Conservation (phyloP, 2,888 invertebrate species). For the Ormyrus rosae region DNA sequence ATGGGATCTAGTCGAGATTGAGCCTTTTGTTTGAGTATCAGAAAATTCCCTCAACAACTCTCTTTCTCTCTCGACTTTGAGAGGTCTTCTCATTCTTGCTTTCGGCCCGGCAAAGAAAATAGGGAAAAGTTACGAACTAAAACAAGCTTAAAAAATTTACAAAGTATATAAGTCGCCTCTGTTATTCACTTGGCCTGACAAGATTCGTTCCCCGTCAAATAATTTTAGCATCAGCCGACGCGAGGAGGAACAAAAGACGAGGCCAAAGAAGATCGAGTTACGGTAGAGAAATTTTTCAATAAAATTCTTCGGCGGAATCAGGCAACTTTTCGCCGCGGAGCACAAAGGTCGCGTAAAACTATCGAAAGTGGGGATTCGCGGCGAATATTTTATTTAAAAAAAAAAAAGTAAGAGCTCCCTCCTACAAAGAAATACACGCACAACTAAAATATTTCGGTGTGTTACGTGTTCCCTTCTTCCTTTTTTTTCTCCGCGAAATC, state of each 20-base stretch:
- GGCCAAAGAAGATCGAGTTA: too few relatives aligned
- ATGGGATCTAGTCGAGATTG: neutral
- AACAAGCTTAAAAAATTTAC: slow-evolving; percentile 33
- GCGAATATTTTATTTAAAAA: too few relatives aligned
- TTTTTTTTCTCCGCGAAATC: neutral
- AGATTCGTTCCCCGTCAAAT: neutral
- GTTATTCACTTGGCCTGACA: slow-evolving; percentile 1
- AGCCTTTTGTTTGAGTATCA: slow-evolving; percentile 20
- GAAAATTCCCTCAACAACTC: slow-evolving; percentile 24
- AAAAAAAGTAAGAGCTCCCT: too few relatives aligned
- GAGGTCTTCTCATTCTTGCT: slow-evolving; percentile 8
- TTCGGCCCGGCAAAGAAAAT: slow-evolving; percentile 7
- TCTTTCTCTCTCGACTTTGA: neutral
- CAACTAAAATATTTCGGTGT: slow-evolving; percentile 25
- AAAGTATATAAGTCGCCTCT: slow-evolving; percentile 16
- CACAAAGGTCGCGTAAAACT: too few relatives aligned
- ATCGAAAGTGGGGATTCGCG: too few relatives aligned
- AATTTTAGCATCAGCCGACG: too few relatives aligned
- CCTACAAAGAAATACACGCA: neutral
- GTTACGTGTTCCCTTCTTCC: slow-evolving; percentile 23
- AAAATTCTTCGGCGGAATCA: neutral
- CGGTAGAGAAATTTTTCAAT: too few relatives aligned
- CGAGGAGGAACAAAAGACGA: too few relatives aligned
- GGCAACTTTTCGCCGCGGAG: neutral
- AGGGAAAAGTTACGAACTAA: slow-evolving; percentile 31